A percentile compares a stretch with the other conserved stretches of the same genome.
Conservation (phyloP, 2,113 vertebrate species). For the Megaleporinus macrocephalus region DNA sequence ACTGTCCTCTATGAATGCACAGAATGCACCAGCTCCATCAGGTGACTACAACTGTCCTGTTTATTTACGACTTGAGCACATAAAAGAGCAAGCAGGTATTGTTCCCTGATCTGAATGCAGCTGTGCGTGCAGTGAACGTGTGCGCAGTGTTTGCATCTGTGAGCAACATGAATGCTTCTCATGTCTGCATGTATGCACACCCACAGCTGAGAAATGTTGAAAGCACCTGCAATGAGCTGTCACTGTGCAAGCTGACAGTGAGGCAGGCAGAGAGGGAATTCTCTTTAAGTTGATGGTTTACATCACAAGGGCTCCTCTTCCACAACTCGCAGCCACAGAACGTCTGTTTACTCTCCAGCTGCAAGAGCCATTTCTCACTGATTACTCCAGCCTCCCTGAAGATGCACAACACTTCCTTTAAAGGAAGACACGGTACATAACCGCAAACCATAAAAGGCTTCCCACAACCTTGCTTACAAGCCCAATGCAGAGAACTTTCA, state of each 20-base stretch:
- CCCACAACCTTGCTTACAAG: constrained; percentile 12
- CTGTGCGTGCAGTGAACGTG: not conserved
- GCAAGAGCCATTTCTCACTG: constrained; percentile 34
- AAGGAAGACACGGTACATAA: constrained; percentile 42
- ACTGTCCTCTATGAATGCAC: not conserved
- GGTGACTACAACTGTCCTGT: not conserved
- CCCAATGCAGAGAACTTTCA: not conserved
- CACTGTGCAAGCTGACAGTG: constrained; percentile 9
- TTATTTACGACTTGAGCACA: not conserved
- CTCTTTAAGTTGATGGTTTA: constrained; percentile 36
- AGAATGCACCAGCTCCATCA: constrained; percentile 19
- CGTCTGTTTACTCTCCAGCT: constrained; percentile 44
- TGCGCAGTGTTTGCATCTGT: not conserved
- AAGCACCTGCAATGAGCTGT: not conserved
- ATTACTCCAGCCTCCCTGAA: constrained; percentile 30
- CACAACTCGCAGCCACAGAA: not conserved
- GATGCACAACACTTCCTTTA: constrained; percentile 42
- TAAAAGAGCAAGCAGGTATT: not conserved
- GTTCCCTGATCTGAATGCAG: not conserved
- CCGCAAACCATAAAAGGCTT: constrained; percentile 43
- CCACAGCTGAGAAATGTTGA: no score
- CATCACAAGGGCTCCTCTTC: constrained; percentile 25
- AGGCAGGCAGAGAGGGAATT: not conserved
- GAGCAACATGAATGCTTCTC: not conserved
- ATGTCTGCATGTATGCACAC: not conserved